Evolutionary conservation across 92 coral and sea anemone genomes (phyloP).

Genomic region (Paramuricea clavata): DNA sequence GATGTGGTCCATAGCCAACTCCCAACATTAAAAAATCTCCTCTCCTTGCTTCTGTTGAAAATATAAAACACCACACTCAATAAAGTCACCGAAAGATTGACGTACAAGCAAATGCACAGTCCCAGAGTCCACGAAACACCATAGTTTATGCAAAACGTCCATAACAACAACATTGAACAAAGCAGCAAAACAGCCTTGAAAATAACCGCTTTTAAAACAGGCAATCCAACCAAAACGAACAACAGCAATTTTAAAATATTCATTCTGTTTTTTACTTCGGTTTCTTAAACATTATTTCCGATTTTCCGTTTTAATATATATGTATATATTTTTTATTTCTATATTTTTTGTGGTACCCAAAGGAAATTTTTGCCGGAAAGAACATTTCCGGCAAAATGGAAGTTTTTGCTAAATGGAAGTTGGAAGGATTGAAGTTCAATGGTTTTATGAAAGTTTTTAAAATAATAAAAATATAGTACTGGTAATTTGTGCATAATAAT

Average conservation of each 20-base stretch:
- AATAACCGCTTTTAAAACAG: constrained; percentile 35
- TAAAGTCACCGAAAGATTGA: background rate
- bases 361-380: too few relatives aligned
- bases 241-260: constrained; percentile 31
- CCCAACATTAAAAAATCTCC: background rate
- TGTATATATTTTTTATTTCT: too few relatives aligned
- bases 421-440: too few relatives aligned
- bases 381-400: too few relatives aligned
- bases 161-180: constrained; percentile 16
- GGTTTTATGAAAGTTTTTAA: too few relatives aligned
- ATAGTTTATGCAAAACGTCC: constrained; percentile 13
- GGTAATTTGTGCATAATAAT: too few relatives aligned
- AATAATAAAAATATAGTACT: too few relatives aligned
- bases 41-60: constrained; percentile 12
- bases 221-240: constrained; percentile 28
- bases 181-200: constrained; percentile 25
- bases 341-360: too few relatives aligned
- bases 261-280: background rate
- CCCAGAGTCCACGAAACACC: constrained; percentile 22
- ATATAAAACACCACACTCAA: constrained; percentile 24
- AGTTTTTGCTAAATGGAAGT: too few relatives aligned
- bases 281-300: too few relatives aligned
- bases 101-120: constrained; percentile 14
- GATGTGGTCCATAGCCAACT: constrained; percentile 18
- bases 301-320: too few relatives aligned